phyloP scores from a whole-genome alignment of 2,797 vertebrate species.

The Anguilla marmorata region DNA sequence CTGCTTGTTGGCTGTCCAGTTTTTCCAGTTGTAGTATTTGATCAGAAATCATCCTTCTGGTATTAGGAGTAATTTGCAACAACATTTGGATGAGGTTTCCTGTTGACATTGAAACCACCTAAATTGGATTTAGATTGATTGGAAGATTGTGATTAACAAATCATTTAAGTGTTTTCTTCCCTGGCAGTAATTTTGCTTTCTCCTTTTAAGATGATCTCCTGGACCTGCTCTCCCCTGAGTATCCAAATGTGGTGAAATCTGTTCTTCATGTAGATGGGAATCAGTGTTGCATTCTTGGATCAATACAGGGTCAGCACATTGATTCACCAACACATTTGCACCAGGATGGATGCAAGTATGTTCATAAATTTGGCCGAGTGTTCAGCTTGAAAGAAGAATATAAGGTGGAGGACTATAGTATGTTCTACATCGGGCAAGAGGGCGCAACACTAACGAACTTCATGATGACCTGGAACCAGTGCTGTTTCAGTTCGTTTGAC shows the following conservation, averaged over 20 bases:
- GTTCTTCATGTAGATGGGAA: conserved; percentile 63
- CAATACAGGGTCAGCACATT: conserved; percentile 12
- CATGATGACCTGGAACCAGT: conserved; percentile 87
- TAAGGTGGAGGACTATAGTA: conserved; percentile 60
- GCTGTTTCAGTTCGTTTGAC: conserved; percentile 81
- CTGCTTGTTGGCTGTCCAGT: background rate
- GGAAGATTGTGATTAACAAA: background rate
- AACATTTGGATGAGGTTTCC: background rate
- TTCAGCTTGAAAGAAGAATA: conserved; percentile 60
- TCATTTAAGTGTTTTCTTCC: background rate
- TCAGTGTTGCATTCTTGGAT: conserved; percentile 51
- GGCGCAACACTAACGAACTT: conserved; percentile 79
- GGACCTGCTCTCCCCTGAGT: conserved; percentile 57
- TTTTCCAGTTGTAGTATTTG: background rate
- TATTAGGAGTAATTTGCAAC: background rate
- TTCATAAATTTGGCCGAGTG: conserved; percentile 70
- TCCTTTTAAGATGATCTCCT: conserved; percentile 61
- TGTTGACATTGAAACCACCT: background rate
- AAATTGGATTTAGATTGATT: background rate
- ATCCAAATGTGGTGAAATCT: conserved; percentile 68
- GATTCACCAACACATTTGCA: conserved; percentile 29
- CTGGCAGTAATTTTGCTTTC: conserved; percentile 19
- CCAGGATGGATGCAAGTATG: conserved; percentile 26
- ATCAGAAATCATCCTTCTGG: background rate
- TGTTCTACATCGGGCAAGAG: conserved; percentile 77